Percentiles rank a stretch among this genome's conserved stretches.
phyloP scores from a whole-genome alignment of 2,888 invertebrate species.

The Hypselothyrea guttata region DNA sequence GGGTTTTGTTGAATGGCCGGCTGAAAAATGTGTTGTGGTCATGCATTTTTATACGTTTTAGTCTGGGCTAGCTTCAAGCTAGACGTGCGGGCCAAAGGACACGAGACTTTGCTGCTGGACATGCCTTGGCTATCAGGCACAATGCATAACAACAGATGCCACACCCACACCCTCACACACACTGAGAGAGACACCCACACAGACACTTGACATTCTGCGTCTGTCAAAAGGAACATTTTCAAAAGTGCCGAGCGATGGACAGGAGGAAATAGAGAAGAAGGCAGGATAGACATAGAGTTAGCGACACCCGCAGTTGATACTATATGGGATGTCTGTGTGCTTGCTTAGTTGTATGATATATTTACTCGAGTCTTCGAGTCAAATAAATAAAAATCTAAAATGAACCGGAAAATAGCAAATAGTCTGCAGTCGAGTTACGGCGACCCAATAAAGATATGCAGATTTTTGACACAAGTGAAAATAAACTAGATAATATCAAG shows the following conservation, averaged over 20 bases:
- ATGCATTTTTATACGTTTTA: constrained; percentile 69
- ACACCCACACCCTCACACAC: constrained; percentile 11
- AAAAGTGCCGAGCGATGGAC: background rate
- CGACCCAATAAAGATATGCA: too few species aligned
- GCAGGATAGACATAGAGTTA: constrained; percentile 1
- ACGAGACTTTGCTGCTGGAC: constrained; percentile 30
- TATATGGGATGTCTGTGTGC: constrained; percentile 5
- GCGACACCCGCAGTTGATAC: constrained; percentile 3
- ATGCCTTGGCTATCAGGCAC: constrained; percentile 7
- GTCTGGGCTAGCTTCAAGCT: constrained; percentile 23
- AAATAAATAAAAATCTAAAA: constrained; percentile 38
- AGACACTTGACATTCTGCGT: constrained; percentile 61
- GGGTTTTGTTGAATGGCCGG: constrained; percentile 39
- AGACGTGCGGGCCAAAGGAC: constrained; percentile 39
- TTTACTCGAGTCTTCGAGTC: constrained; percentile 12
- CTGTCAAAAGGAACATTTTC: constrained; percentile 43
- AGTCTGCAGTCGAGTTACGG: too few species aligned
- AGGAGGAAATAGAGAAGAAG: background rate
- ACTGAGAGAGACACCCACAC: constrained; percentile 9
- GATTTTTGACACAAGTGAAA: too few species aligned
- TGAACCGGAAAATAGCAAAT: constrained; percentile 8
- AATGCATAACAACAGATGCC: constrained; percentile 36
- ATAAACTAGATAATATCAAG: too few species aligned
- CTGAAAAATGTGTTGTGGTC: constrained; percentile 74
- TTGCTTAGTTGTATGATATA: constrained; percentile 43